Percentiles rank a stretch among this genome's conserved stretches.
Conservation (phyloP, 2,113 vertebrate genomes). For the Caranx melampygus region DNA sequence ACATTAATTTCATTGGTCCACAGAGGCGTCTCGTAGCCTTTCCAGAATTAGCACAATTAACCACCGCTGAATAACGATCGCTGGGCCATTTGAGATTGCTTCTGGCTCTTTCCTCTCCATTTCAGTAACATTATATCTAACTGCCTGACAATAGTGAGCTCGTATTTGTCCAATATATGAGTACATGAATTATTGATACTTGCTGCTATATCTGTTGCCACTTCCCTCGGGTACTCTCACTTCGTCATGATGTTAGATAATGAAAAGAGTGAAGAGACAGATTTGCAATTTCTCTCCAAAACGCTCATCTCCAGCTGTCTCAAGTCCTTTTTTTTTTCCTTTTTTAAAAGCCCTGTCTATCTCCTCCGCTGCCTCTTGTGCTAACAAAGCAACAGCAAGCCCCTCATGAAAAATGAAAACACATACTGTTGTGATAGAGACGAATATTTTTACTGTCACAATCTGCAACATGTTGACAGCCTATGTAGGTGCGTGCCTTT, state of each 20-base stretch:
- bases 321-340: constrained; percentile 9
- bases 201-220: constrained; percentile 47
- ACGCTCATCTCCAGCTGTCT: constrained; percentile 40
- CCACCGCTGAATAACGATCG: constrained; percentile 61
- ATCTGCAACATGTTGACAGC: constrained; percentile 24
- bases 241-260: constrained; percentile 61
- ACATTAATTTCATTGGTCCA: constrained; percentile 61
- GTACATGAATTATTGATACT: constrained; percentile 73
- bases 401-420: constrained; percentile 43
- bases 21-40: constrained; percentile 45
- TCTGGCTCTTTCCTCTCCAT: constrained; percentile 58
- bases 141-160: constrained; percentile 50
- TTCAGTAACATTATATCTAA: constrained; percentile 56
- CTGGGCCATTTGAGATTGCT: constrained; percentile 51
- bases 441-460: constrained; percentile 28
- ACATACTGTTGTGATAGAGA: constrained; percentile 5
- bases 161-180: constrained; percentile 72
- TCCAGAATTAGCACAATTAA: constrained; percentile 72
- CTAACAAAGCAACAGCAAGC: constrained; percentile 39
- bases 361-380: constrained; percentile 22
- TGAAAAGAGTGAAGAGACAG: constrained; percentile 59
- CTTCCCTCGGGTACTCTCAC: constrained; percentile 58
- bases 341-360: neutral
- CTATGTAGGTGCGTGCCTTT: neutral
- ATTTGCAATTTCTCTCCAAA: constrained; percentile 53